A percentile compares a stretch with the other conserved stretches of the same genome.
phyloP scores from a whole-genome alignment of 2,797 vertebrate species.

The Danio kyathit region DNA sequence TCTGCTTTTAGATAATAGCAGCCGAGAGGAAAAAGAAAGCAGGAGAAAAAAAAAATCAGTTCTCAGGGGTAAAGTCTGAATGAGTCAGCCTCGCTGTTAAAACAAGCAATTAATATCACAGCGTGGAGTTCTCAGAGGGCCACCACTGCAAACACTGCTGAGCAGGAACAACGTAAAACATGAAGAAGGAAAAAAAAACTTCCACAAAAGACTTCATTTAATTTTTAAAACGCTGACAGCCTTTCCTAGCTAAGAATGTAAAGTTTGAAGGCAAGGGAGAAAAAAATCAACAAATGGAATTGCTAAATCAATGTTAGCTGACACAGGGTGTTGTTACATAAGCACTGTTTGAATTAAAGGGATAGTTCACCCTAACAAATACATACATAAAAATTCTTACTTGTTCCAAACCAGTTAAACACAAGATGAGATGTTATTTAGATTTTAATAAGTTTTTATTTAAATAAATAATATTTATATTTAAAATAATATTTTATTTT shows the following conservation, averaged over 20 bases:
- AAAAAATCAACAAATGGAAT: slow-evolving; percentile 29
- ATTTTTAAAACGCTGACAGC: slow-evolving; percentile 4
- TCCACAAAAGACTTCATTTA: not conserved
- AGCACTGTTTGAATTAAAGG: not conserved
- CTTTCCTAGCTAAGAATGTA: not conserved
- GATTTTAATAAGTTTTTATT: no score
- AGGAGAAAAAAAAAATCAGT: not conserved
- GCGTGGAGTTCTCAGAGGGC: slow-evolving; percentile 47
- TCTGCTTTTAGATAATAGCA: slow-evolving; percentile 45
- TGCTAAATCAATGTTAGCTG: not conserved
- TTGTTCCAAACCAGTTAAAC: no score
- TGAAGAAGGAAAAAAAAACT: slow-evolving; percentile 6
- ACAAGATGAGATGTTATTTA: no score
- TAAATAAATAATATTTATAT: no score
- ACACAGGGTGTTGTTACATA: not conserved
- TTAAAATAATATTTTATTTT: no score
- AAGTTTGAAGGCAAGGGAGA: not conserved
- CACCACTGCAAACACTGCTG: slow-evolving; percentile 11
- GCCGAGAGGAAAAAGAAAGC: slow-evolving; percentile 6
- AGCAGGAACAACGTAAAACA: slow-evolving; percentile 6
- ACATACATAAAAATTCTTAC: no score
- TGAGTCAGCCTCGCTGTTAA: slow-evolving; percentile 53
- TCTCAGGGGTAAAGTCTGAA: slow-evolving; percentile 33
- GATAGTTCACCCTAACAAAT: no score
- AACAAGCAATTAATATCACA: slow-evolving; percentile 61